These are phyloP conservation scores for Bubalus kerabau DNA, from an alignment of 2,113 vertebrate species.

Conservation along the genomic window DNA sequence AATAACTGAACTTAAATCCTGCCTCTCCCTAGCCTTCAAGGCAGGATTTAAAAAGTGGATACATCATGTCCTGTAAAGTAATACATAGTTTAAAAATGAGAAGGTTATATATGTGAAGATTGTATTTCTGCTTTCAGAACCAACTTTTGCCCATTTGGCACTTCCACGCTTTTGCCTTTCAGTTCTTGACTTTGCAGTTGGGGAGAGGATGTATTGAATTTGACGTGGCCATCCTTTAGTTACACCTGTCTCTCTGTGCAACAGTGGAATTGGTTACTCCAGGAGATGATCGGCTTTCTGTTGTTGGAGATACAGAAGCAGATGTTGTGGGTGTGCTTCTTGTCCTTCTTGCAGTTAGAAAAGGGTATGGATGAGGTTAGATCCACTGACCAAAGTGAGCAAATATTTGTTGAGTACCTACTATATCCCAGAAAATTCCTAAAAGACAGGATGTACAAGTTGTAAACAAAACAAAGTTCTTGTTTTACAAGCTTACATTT, in stretches of 20 bases:
- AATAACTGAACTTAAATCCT: not conserved
- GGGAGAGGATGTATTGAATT: not conserved
- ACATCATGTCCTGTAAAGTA: not conserved
- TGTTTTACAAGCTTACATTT: not conserved
- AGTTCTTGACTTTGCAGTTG: not conserved
- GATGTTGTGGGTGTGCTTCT: not conserved
- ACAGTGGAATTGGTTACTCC: not conserved
- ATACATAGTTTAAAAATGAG: not conserved
- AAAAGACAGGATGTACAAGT: not conserved
- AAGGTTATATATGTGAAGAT: not conserved
- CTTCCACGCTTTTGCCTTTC: not conserved
- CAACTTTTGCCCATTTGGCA: not conserved
- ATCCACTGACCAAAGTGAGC: not conserved
- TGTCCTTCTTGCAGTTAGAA: not conserved
- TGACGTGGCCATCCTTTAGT: not conserved
- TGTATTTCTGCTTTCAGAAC: not conserved
- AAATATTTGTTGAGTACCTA: not conserved
- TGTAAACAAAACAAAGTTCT: not conserved
- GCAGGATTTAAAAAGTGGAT: not conserved
- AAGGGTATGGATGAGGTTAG: not conserved
- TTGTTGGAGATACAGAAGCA: not conserved
- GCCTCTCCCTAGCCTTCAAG: not conserved
- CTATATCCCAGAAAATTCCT: not conserved
- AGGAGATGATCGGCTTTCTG: not conserved
- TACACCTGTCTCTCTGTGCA: not conserved